Base-by-base conservation (phyloP, 2,797 vertebrate species). In the Coregonus ussuriensis region DNA sequence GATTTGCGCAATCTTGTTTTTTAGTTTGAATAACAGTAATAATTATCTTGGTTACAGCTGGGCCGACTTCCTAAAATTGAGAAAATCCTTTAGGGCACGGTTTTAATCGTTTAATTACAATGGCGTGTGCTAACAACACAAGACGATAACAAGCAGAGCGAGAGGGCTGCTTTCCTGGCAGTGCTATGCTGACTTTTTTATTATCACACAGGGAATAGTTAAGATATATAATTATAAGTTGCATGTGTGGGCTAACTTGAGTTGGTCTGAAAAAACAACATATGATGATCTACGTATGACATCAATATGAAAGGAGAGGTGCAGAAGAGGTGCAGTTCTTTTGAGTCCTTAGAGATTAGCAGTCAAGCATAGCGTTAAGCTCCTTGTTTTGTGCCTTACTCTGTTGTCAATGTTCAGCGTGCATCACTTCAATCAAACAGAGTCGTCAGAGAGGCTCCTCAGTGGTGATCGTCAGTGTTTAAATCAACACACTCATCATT, bases 61-160 rank as follows among this genome's bases (percentile, higher is more conserved):
- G 79, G 73, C 79, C 83, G 83, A 87, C 84, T 88, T 87, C 56
- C 75, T 74, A 80, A 80, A 90, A 86, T 78, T 89, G 78, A 91
- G 88, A 88, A 86, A 89, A 84, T 89, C 92, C 87, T 59, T n/a
- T 77, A 87, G 91, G 88, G 85, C 88, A 75, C 69, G n/a, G 74
- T 90, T 72, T 87, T 91, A 90, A 92, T 91, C 81, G 85, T 90
- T 91, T 93, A 93, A 94, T 93, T 92, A 88, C 83, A 83, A 83
- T 79, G 86, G 78, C 76, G 89, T 90, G 88, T 80, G 79, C 82
- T 83, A 85, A 87, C 6, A 14, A 73, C 63, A 3, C 0, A 52
- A 85, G 37, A 75, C 74, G 82, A 84, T 82, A 76, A 86, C 86
- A 87, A 47, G 82, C 76, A 81, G 79, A 70, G 0, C 15, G 63